Percentiles rank a stretch among this genome's conserved stretches.
Conservation (phyloP, 2,888 invertebrate species). For the Drosophila hamatofila region DNA sequence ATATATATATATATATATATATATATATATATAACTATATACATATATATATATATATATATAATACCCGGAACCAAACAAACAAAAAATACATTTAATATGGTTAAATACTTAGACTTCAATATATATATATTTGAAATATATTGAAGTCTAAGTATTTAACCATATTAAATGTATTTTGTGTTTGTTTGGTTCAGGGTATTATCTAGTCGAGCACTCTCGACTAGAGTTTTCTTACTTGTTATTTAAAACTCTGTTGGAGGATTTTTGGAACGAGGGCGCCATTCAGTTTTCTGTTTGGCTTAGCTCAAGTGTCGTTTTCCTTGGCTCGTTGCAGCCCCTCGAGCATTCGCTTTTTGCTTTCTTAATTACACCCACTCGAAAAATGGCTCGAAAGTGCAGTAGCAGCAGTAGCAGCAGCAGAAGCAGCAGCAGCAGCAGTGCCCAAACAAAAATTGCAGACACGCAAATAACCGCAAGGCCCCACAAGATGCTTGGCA, state of each 20-base stretch:
- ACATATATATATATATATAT: too few relatives aligned
- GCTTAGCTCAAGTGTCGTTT: conserved; percentile 53
- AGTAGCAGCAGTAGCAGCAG: conserved; percentile 36
- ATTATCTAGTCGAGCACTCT: too few relatives aligned
- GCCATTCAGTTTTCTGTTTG: conserved; percentile 47
- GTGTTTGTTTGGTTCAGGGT: too few relatives aligned
- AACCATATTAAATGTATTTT: too few relatives aligned
- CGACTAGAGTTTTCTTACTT: too few relatives aligned
- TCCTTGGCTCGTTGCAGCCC: conserved; percentile 48
- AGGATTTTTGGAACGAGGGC: neutral
- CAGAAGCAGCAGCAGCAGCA: conserved; percentile 28
- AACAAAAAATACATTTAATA: too few relatives aligned
- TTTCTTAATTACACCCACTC: conserved; percentile 70
- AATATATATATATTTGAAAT: too few relatives aligned
- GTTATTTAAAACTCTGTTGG: conserved; percentile 40
- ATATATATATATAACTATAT: too few relatives aligned
- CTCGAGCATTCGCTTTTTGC: conserved; percentile 64
- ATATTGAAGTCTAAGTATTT: too few relatives aligned
- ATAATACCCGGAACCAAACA: too few relatives aligned
- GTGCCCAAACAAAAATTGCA: conserved; percentile 66
- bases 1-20: too few relatives aligned
- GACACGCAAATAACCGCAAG: conserved; percentile 67
- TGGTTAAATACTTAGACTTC: too few relatives aligned
- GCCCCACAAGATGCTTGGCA: conserved; percentile 32
- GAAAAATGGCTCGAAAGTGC: conserved; percentile 62